Evolutionary conservation across 2,797 vertebrate genomes (phyloP).

Genomic region (Garrulus glandarius): DNA sequence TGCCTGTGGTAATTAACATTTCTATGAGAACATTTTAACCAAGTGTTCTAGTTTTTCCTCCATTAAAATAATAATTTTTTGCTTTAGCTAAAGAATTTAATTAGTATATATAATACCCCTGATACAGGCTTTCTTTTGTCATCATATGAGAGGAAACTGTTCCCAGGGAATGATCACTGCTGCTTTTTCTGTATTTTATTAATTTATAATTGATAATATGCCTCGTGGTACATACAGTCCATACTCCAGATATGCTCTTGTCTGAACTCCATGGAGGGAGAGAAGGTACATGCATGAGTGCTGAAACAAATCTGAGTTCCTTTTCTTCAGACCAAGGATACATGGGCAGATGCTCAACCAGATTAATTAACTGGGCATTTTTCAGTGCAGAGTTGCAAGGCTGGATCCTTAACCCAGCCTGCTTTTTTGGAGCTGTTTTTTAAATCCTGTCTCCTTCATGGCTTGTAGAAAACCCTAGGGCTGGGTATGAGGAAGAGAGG

Average conservation of each 20-base stretch:
- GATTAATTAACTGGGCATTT: neutral
- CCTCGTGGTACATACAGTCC: neutral
- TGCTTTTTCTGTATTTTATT: neutral
- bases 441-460: neutral
- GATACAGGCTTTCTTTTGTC: neutral
- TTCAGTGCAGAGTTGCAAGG: neutral
- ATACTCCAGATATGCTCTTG: neutral
- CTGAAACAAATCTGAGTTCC: neutral
- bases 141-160: neutral
- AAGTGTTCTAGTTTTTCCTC: slow-evolving; percentile 10
- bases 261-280: neutral
- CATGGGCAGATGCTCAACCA: neutral
- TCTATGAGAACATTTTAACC: slow-evolving; percentile 33
- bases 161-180: neutral
- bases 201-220: neutral
- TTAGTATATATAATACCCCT: neutral
- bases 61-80: slow-evolving; percentile 40
- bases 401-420: neutral
- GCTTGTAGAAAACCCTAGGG: neutral
- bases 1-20: slow-evolving; percentile 44
- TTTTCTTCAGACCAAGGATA: neutral
- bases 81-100: slow-evolving; percentile 20
- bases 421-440: neutral
- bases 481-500: neutral
- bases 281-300: neutral